Base-by-base conservation (phyloP, 2,113 vertebrate species). In the Cranoglanis bouderius region DNA sequence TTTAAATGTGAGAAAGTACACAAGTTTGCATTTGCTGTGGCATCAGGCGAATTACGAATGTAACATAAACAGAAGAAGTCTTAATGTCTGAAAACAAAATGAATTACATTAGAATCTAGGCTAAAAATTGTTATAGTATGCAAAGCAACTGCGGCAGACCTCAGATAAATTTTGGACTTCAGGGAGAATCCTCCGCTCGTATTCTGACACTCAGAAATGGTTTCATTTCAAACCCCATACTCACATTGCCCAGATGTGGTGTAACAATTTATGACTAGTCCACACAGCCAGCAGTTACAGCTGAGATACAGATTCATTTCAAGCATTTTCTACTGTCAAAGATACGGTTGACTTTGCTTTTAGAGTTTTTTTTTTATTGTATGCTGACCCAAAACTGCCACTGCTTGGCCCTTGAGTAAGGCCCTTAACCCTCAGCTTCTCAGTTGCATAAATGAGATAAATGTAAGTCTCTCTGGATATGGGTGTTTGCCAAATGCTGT, bases 1-100 rank as follows among this genome's bases (percentile, higher is more conserved):
- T 72, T 74, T 88, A 87, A 85, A 85, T 77, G 57, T 85, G 82
- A 85, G 83, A 86, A 90, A 75, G 74, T 91, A 88, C 72, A 72
- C 21, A 63, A 85, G 51, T 87, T 89, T 87, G 63, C 61, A 49
- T 24, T 40, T 65, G 29, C 61, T 82, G 21, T 72, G 53, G 32
- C 74, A 77, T 72, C 18, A 84, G 32, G 14, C 26, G 10, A 78
- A 53, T 83, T 61, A 84, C 40, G 63, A 43, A 35, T 72, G 57
- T 26, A 21, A 72, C 12, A 83, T 74, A 55, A 32, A 85, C 13
- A 51, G 40, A 32, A 53, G 74, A 75, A 75, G 26, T 10, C 6
- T 16, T 38, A 32, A 57, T 40, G 59, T 65, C 40, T 87, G 40
- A 80, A 87, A 87, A 67, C 21, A 38, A 87, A 82, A 82, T 35